phyloP scores from a whole-genome alignment of 2,888 invertebrate genomes.

The Drosophila percnosoma region DNA sequence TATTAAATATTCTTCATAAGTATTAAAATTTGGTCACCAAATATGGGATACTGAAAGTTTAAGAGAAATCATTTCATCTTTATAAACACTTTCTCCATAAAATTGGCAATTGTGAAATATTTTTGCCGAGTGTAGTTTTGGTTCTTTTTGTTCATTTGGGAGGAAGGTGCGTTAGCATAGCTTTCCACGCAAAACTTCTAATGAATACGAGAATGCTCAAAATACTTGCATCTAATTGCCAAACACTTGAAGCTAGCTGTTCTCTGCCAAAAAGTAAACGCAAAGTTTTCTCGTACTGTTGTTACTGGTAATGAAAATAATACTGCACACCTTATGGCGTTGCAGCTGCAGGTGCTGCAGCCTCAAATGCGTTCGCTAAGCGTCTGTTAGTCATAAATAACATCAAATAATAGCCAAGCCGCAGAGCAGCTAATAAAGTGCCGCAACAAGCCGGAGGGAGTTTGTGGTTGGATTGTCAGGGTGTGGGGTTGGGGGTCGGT shows the following conservation, averaged over 20 bases:
- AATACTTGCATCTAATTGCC: conserved; percentile 61
- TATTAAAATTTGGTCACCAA: neutral
- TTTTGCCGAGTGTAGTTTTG: neutral
- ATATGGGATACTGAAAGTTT: neutral
- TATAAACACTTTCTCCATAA: neutral
- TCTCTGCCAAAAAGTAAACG: conserved; percentile 23
- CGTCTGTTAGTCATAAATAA: conserved; percentile 71
- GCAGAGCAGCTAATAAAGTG: conserved; percentile 64
- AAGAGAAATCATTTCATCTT: accelerated
- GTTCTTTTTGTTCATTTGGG: too few relatives aligned
- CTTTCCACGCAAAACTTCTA: conserved; percentile 31
- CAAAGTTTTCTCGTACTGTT: conserved; percentile 24
- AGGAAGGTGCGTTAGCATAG: conserved; percentile 19
- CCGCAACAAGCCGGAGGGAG: conserved; percentile 32
- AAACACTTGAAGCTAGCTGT: conserved; percentile 35
- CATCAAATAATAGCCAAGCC: conserved; percentile 63
- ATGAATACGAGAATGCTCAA: conserved; percentile 45
- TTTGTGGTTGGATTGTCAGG: neutral
- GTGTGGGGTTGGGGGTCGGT: neutral
- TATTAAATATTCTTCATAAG: neutral
- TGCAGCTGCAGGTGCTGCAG: conserved; percentile 33
- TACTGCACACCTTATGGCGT: conserved; percentile 43
- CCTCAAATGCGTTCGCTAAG: conserved; percentile 47
- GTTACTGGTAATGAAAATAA: conserved; percentile 55
- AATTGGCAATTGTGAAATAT: neutral